Conservation (phyloP, 2,888 invertebrate species). For the Acronicta leporina region DNA sequence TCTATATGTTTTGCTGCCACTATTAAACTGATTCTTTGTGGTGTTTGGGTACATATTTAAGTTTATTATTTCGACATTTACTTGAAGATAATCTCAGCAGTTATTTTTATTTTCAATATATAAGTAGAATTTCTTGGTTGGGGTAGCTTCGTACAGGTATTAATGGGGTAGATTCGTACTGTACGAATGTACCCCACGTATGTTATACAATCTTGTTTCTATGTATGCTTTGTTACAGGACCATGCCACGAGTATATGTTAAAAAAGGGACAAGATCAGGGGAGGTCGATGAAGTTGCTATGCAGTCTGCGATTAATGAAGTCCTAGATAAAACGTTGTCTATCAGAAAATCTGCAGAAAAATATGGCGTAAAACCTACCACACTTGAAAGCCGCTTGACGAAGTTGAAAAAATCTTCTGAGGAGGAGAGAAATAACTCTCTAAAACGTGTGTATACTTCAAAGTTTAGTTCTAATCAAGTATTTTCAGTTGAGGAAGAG, state of each 20-base stretch:
- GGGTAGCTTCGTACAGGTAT: conserved; percentile 1
- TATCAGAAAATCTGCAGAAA: conserved; percentile 7
- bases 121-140: neutral
- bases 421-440: neutral
- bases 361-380: conserved; percentile 9
- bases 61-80: too few relatives aligned
- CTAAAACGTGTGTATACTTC: neutral
- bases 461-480: conserved; percentile 1
- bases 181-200: conserved; percentile 1
- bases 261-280: conserved; percentile 20
- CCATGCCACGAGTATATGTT: conserved; percentile 11
- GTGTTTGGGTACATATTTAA: too few relatives aligned
- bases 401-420: conserved; percentile 3
- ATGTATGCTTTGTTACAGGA: conserved; percentile 9
- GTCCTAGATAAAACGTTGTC: conserved; percentile 15
- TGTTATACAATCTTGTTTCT: neutral
- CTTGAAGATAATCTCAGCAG: neutral
- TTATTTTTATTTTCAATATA: neutral
- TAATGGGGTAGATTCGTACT: conserved; percentile 4
- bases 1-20: too few relatives aligned
- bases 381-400: conserved; percentile 4
- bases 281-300: conserved; percentile 19
- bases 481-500: conserved; percentile 1
- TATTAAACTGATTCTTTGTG: too few relatives aligned
- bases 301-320: conserved; percentile 18